Conservation (phyloP, 2,888 invertebrate species). For the Mimas tiliae region DNA sequence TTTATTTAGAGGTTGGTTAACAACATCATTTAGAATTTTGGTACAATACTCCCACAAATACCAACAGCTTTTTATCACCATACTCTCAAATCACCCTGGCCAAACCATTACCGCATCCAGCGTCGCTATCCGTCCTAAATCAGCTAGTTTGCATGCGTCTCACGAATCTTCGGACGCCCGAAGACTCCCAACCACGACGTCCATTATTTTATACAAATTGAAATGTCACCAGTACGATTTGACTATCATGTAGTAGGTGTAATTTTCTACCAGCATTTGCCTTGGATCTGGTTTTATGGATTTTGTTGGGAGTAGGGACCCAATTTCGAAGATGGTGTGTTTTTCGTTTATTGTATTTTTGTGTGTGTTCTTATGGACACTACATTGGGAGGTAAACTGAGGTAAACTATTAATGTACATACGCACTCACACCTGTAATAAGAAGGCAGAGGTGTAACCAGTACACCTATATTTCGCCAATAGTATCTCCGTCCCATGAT, state of each 20-base stretch:
- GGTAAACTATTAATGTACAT: no score
- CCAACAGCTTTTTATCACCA: no score
- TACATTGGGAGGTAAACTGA: no score
- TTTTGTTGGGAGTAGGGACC: background rate
- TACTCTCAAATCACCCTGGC: background rate
- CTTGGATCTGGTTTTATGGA: no score
- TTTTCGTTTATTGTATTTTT: background rate
- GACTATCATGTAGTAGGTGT: constrained; percentile 31
- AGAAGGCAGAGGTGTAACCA: no score
- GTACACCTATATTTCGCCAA: no score
- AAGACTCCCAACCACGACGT: constrained; percentile 49
- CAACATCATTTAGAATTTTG: no score
- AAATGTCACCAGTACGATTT: constrained; percentile 63
- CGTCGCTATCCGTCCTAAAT: constrained; percentile 1
- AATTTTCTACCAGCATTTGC: background rate
- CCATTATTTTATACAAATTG: constrained; percentile 71
- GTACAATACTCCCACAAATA: no score
- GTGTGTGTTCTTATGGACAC: background rate
- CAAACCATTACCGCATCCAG: constrained; percentile 14
- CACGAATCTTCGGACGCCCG: constrained; percentile 45
- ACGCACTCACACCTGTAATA: no score
- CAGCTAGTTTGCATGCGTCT: constrained; percentile 50
- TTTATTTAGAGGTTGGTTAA: no score
- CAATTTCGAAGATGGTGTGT: background rate
- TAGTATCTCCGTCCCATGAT: no score